Base-by-base conservation (phyloP, 2,797 vertebrate genomes). In the Amblyopsis hoosieri region DNA sequence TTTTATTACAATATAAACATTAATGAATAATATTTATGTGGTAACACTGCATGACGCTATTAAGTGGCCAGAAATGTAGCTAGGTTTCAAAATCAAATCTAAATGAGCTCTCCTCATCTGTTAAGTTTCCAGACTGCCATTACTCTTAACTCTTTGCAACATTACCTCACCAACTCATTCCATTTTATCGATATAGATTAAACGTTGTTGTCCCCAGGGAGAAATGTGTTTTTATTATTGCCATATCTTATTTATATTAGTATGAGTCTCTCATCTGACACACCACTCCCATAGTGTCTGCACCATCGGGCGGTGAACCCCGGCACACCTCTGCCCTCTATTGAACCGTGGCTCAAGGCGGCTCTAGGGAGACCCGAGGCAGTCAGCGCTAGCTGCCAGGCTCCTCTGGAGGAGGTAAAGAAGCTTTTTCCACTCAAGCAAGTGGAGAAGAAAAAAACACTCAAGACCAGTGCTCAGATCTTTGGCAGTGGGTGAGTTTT, bases 401-500 rank as follows among this genome's bases (percentile, higher is more conserved):
- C 60, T 70, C 74, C 94, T 15, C 91, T 99, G 51, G 89, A 92
- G 72, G 91, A 94, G 87, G 54, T 98, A 67, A 96, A 95, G 85
- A 89, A 71, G 54, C 84, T 85, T 52, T 99, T 99, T 69, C 93
- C 95, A 33, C 93, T 99, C 54, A 95, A 91, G 33, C 94, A 94
- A 79, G 94, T 91, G 70, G 72, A 86, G 83, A 97, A 95, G 89
- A 97, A 89, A 81, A 99, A 96, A 88, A 91, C 93, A 62, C 90
- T 90, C 33, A 94, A 92, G 80, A 96, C 96, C 15, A 96, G 94
- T 11, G 95, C 95, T 76, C 91, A 96, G 72, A 85, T 99, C 72
- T 99, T 98, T 89, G 93, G 94, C 77, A 93, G 93, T 76, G 91
- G 88, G 98, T 99, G 88, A 86, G 95, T 91, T 71, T 12, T 56